phyloP scores from a whole-genome alignment of 1,140 invertebrate genomes.

The Dendrolimus kikuchii region DNA sequence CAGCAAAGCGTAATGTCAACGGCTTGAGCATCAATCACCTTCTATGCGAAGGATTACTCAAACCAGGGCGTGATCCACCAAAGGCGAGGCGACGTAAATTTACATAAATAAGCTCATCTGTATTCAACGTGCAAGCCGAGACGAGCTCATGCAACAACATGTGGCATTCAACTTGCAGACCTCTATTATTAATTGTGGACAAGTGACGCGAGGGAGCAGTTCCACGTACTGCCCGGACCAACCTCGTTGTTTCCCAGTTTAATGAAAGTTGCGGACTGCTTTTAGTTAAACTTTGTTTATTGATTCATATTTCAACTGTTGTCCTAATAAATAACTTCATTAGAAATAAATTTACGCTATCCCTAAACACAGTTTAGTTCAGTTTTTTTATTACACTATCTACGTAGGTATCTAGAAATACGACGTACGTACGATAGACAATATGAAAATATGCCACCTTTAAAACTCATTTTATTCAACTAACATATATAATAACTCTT shows the following conservation, averaged over 20 bases:
- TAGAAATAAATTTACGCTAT: too few relatives aligned
- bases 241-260: slow-evolving; percentile 35
- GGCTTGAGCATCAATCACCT: slow-evolving; percentile 55
- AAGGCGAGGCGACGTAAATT: slow-evolving; percentile 44
- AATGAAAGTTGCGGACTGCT: slow-evolving; percentile 25
- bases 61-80: slow-evolving; percentile 40
- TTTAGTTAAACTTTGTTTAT: slow-evolving; percentile 18
- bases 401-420: too few relatives aligned
- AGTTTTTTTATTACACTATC: too few relatives aligned
- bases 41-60: slow-evolving; percentile 45
- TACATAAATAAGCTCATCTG: slow-evolving; percentile 68
- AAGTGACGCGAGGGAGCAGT: slow-evolving; percentile 38
- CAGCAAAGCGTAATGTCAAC: slow-evolving; percentile 43
- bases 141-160: slow-evolving; percentile 60
- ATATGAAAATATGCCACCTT: too few relatives aligned
- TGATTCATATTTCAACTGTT: slow-evolving; percentile 1
- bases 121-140: slow-evolving; percentile 55
- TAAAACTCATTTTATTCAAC: too few relatives aligned
- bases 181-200: slow-evolving; percentile 61
- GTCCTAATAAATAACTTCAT: background rate
- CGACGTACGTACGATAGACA: too few relatives aligned
- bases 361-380: too few relatives aligned
- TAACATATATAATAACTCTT: too few relatives aligned
- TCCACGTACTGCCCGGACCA: slow-evolving; percentile 14
- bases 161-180: slow-evolving; percentile 56